Percentiles rank a stretch among this genome's conserved stretches.
These are phyloP conservation scores for Karalla daura DNA, from an alignment of 2,797 vertebrate species.

Conservation along the genomic window DNA sequence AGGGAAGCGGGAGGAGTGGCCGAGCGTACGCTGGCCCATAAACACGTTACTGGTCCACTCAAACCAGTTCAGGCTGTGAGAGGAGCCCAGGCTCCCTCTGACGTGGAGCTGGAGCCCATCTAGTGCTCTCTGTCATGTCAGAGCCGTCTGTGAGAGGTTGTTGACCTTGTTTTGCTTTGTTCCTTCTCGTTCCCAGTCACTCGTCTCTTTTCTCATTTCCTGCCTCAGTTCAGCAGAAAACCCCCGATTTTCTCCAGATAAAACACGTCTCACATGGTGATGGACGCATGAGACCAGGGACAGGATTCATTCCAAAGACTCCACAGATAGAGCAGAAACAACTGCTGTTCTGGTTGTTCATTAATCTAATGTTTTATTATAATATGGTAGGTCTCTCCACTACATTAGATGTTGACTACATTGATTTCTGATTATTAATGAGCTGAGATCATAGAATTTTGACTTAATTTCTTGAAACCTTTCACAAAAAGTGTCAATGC, in stretches of 20 bases:
- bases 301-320: neutral
- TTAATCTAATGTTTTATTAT: too few species aligned
- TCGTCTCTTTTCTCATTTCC: neutral
- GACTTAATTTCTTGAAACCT: too few species aligned
- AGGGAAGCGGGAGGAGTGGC: constrained; percentile 37
- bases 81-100: neutral
- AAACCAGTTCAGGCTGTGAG: constrained; percentile 35
- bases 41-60: constrained; percentile 43
- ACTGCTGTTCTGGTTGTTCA: too few species aligned
- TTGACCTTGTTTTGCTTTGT: neutral
- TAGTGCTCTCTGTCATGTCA: neutral
- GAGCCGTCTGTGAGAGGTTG: neutral
- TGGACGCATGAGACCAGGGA: too few species aligned
- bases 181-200: neutral
- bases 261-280: neutral
- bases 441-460: too few species aligned
- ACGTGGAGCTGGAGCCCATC: neutral
- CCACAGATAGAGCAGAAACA: too few species aligned
- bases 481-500: too few species aligned
- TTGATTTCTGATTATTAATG: too few species aligned
- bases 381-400: too few species aligned
- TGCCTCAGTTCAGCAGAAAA: neutral
- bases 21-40: constrained; percentile 6
- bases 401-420: too few species aligned
- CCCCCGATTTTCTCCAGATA: neutral